Conservation (phyloP, 2,888 invertebrate species). For the Tachina grossa region DNA sequence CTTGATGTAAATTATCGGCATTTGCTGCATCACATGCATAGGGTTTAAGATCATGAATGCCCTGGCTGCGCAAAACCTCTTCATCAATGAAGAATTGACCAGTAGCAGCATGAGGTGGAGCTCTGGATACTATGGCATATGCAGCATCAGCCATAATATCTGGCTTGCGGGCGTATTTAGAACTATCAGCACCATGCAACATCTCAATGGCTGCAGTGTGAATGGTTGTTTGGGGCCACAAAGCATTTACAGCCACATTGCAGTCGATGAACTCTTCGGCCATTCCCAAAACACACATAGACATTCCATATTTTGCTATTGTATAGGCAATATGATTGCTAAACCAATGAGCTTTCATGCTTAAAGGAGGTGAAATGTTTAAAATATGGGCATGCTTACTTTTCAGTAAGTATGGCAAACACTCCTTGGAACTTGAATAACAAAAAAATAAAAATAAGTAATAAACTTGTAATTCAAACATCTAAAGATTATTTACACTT, state of each 20-base stretch:
- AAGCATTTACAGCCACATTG: constrained; percentile 95
- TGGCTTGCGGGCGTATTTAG: constrained; percentile 77
- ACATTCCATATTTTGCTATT: constrained; percentile 99
- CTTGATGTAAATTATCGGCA: constrained; percentile 86
- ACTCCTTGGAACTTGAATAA: constrained; percentile 90
- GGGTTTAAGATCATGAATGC: constrained; percentile 91
- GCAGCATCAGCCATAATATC: constrained; percentile 83
- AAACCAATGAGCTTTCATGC: constrained; percentile 94
- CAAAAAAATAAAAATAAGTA: not conserved
- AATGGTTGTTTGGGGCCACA: constrained; percentile 97
- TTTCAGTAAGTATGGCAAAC: constrained; percentile 93
- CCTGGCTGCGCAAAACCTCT: constrained; percentile 89
- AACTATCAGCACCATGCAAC: constrained; percentile 85
- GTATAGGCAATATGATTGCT: constrained; percentile 96
- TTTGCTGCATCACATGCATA: constrained; percentile 92
- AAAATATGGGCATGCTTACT: constrained; percentile 96
- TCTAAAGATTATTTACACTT: constrained; percentile 79
- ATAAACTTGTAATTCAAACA: not conserved
- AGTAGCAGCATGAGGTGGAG: constrained; percentile 90
- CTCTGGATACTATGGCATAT: constrained; percentile 83
- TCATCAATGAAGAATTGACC: constrained; percentile 98
- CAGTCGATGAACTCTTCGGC: constrained; percentile 92
- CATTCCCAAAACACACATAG: constrained; percentile 99
- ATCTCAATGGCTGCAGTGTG: constrained; percentile 96
- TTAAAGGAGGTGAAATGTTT: constrained; percentile 96